Evolutionary conservation across 2,113 vertebrate genomes (phyloP).

Genomic region (Equus quagga): DNA sequence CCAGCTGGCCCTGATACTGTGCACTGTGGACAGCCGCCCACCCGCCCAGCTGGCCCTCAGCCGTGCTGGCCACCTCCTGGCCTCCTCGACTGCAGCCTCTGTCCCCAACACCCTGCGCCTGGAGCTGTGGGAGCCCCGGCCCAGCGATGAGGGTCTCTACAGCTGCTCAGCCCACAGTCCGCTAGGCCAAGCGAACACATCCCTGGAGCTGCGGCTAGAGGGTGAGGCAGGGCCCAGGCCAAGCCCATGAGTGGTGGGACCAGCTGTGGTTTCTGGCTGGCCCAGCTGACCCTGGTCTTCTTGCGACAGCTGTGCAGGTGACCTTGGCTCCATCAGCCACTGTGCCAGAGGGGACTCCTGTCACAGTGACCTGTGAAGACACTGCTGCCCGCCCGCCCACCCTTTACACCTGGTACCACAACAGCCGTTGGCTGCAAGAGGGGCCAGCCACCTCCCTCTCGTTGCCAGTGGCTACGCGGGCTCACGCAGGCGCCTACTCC

Average conservation of each 20-base stretch:
- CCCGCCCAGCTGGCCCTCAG: conserved; percentile 73
- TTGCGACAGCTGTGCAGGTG: conserved; percentile 77
- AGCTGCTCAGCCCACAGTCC: conserved; percentile 79
- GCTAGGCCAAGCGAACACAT: conserved; percentile 11
- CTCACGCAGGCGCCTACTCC: conserved; percentile 78
- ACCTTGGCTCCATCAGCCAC: conserved; percentile 68
- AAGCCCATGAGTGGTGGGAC: not conserved
- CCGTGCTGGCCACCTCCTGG: conserved; percentile 62
- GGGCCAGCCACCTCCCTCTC: conserved; percentile 2
- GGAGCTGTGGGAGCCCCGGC: conserved; percentile 75
- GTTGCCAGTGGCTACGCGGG: not conserved
- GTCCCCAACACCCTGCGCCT: conserved; percentile 80
- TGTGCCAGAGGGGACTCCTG: conserved; percentile 77
- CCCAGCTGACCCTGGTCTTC: not conserved
- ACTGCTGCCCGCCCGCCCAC: not conserved
- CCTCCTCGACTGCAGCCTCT: fast-evolving
- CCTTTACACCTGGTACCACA: conserved; percentile 85
- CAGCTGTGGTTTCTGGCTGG: not conserved
- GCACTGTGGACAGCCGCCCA: conserved; percentile 85
- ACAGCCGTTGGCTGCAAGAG: conserved; percentile 83
- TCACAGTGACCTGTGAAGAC: conserved; percentile 83
- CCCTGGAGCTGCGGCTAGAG: conserved; percentile 76
- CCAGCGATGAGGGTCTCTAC: conserved; percentile 80
- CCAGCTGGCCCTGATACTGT: conserved; percentile 77
- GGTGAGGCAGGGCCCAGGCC: conserved; percentile 71